A percentile compares a stretch with the other conserved stretches of the same genome.
Evolutionary conservation across 2,797 vertebrate species (phyloP).

Genomic region (Mormyrus hasselquistii): DNA sequence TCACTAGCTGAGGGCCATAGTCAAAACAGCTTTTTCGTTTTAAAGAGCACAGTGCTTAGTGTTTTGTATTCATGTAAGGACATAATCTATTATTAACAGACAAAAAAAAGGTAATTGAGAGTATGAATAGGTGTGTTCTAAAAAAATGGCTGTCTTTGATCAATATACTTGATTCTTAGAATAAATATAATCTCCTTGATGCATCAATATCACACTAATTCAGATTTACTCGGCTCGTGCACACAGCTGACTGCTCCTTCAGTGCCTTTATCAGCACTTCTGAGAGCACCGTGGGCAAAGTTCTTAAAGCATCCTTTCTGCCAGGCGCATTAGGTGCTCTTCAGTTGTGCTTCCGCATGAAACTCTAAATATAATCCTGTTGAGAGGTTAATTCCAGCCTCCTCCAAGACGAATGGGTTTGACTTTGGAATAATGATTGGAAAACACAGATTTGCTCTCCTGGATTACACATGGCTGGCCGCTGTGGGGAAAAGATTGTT

Average conservation of each 20-base stretch:
- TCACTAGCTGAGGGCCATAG: neutral
- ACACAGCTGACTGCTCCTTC: constrained; percentile 22
- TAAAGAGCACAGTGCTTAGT: neutral
- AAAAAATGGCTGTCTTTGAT: neutral
- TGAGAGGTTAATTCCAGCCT: constrained; percentile 26
- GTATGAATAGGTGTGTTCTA: neutral
- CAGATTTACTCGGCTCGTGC: neutral
- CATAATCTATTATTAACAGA: neutral
- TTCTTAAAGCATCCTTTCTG: neutral
- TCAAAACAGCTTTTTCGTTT: neutral
- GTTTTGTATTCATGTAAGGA: neutral
- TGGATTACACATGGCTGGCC: neutral
- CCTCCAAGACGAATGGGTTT: constrained; percentile 7
- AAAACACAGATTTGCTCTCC: neutral
- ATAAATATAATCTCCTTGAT: neutral
- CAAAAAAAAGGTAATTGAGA: neutral
- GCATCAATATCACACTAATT: neutral
- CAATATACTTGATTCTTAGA: neutral
- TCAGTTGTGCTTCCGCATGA: constrained; percentile 29
- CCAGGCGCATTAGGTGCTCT: constrained; percentile 8
- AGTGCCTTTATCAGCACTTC: neutral
- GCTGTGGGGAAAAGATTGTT: neutral
- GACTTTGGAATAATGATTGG: neutral
- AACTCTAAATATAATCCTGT: constrained; percentile 37
- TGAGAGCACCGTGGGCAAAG: neutral